Conservation (phyloP, 2,888 invertebrate genomes). For the Netelia inedita region DNA sequence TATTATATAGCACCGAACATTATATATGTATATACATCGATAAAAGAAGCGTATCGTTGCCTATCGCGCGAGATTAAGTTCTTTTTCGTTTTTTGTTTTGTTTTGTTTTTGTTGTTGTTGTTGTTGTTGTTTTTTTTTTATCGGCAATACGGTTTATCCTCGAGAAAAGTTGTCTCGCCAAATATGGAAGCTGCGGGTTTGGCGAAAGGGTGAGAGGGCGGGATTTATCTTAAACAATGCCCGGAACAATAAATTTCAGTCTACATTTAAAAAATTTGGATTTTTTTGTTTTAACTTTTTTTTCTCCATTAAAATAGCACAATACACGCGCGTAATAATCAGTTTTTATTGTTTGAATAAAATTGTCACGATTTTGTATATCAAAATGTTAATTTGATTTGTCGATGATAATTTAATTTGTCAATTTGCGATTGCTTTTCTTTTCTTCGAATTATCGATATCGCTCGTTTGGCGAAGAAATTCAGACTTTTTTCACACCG, state of each 20-base stretch:
- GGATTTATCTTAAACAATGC: conserved; percentile 48
- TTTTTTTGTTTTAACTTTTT: neutral
- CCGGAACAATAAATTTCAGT: conserved; percentile 20
- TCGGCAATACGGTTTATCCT: conserved; percentile 18
- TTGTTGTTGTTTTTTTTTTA: neutral
- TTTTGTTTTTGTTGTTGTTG: neutral
- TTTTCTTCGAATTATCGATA: too few species aligned
- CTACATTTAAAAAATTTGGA: neutral
- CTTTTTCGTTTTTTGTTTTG: conserved; percentile 10
- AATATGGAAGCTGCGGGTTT: conserved; percentile 44
- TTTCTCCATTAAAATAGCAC: neutral
- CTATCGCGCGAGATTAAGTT: conserved; percentile 41
- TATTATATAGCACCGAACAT: conserved; percentile 22
- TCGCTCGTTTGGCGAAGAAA: too few species aligned
- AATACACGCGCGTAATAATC: too few species aligned
- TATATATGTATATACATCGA: conserved; percentile 2
- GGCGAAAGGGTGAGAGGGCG: neutral
- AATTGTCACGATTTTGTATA: too few species aligned
- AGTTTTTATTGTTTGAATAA: too few species aligned
- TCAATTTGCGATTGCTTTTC: too few species aligned
- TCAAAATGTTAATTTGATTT: too few species aligned
- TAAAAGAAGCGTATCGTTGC: conserved; percentile 13
- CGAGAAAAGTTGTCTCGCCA: conserved; percentile 47
- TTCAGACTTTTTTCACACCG: too few species aligned
- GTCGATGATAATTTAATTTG: too few species aligned